Evolutionary conservation across 2,888 invertebrate species (phyloP).

Genomic region (Eupithecia vulgata): DNA sequence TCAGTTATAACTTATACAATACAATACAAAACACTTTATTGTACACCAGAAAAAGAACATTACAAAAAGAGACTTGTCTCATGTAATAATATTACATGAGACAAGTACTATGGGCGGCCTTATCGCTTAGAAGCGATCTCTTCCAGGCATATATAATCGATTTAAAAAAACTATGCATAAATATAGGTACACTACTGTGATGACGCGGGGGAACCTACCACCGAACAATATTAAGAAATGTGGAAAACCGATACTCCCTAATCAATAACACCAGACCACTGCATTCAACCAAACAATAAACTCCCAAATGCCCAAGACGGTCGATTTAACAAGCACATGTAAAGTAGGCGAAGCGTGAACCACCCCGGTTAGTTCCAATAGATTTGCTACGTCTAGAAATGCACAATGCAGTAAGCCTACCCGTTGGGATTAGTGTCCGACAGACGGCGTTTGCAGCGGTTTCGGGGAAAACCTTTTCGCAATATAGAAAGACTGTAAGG

Average conservation of each 20-base stretch:
- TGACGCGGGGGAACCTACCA: too few relatives aligned
- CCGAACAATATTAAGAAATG: too few relatives aligned
- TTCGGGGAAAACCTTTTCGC: conserved; percentile 4
- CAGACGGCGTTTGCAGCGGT: conserved; percentile 55
- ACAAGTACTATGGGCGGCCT: too few relatives aligned
- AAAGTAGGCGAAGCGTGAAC: conserved; percentile 39
- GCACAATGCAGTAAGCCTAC: conserved; percentile 69
- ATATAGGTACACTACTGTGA: too few relatives aligned
- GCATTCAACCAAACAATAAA: conserved; percentile 9
- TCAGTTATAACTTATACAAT: too few relatives aligned
- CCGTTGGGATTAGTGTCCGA: conserved; percentile 65
- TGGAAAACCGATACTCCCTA: neutral
- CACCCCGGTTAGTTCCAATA: conserved; percentile 62
- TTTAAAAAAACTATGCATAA: too few relatives aligned
- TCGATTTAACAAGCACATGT: conserved; percentile 39
- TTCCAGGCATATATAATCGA: too few relatives aligned
- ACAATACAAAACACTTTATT: too few relatives aligned
- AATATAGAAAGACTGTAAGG: neutral
- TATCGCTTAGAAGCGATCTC: too few relatives aligned
- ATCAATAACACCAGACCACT: neutral
- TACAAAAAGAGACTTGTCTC: too few relatives aligned
- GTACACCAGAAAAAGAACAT: too few relatives aligned
- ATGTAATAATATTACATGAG: too few relatives aligned
- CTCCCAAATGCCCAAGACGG: conserved; percentile 18
- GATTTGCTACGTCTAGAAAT: conserved; percentile 61